phyloP scores from a whole-genome alignment of 2,113 vertebrate species.

The Athene cunicularia region DNA sequence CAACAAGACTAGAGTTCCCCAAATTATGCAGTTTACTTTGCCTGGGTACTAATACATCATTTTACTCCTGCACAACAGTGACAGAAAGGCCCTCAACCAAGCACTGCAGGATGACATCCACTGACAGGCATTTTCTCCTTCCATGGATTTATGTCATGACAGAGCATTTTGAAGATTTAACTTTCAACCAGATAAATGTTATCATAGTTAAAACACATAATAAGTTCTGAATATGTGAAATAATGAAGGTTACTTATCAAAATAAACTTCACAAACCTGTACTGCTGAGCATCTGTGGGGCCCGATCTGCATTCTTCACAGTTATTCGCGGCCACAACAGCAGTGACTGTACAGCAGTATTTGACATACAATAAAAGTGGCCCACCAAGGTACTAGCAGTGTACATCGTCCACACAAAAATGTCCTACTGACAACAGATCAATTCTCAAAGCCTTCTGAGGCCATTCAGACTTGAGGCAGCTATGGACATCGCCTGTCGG shows the following conservation, averaged over 20 bases:
- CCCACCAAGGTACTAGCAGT: accelerated
- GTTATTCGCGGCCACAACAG: accelerated
- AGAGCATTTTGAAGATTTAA: background rate
- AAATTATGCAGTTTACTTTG: background rate
- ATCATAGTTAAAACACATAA: background rate
- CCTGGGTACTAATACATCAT: background rate
- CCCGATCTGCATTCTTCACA: accelerated
- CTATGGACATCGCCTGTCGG: accelerated
- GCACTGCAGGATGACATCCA: accelerated
- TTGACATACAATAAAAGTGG: too few relatives aligned
- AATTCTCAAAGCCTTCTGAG: background rate
- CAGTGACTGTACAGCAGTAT: accelerated
- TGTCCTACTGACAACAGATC: background rate
- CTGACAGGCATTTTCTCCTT: accelerated
- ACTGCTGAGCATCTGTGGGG: background rate
- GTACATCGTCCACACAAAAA: background rate
- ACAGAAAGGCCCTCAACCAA: background rate
- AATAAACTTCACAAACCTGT: background rate
- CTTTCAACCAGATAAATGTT: background rate
- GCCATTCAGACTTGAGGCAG: background rate
- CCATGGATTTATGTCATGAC: background rate
- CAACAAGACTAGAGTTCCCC: background rate
- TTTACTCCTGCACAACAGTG: background rate
- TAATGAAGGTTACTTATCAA: background rate
- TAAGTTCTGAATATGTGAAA: background rate